Percentiles rank a stretch among this genome's conserved stretches.
phyloP scores from a whole-genome alignment of 2,113 vertebrate genomes.

The Apteryx owenii region DNA sequence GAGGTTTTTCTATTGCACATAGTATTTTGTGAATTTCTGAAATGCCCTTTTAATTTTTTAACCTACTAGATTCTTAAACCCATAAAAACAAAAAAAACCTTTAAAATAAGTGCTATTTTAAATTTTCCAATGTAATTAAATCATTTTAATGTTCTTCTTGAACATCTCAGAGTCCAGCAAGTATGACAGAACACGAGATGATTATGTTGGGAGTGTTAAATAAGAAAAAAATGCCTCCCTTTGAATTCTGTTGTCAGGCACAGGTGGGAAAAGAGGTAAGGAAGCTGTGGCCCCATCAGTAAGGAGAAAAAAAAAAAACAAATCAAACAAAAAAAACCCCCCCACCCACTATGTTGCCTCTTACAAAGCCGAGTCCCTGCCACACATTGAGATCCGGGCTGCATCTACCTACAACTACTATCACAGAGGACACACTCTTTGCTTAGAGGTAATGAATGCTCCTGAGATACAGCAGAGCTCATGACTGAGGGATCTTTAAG shows the following conservation, averaged over 20 bases:
- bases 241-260: not conserved
- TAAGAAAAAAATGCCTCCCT: not conserved
- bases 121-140: not conserved
- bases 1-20: slow-evolving; percentile 29
- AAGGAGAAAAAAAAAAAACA: too few species aligned
- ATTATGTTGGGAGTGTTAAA: not conserved
- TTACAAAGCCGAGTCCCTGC: not conserved
- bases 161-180: not conserved
- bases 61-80: not conserved
- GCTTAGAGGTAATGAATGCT: not conserved
- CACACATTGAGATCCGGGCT: not conserved
- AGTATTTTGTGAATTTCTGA: not conserved
- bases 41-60: not conserved
- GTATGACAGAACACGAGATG: not conserved
- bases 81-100: not conserved
- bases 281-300: not conserved
- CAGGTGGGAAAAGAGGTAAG: not conserved
- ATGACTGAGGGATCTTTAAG: not conserved
- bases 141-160: not conserved
- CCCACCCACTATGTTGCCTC: not conserved
- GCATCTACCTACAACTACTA: not conserved
- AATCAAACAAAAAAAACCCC: not conserved
- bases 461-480: not conserved
- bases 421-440: not conserved
- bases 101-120: slow-evolving; percentile 12